Percentiles rank a stretch among this genome's conserved stretches.
Conservation (phyloP, 1,140 invertebrate species). For the Panagrolaimus sp. region DNA sequence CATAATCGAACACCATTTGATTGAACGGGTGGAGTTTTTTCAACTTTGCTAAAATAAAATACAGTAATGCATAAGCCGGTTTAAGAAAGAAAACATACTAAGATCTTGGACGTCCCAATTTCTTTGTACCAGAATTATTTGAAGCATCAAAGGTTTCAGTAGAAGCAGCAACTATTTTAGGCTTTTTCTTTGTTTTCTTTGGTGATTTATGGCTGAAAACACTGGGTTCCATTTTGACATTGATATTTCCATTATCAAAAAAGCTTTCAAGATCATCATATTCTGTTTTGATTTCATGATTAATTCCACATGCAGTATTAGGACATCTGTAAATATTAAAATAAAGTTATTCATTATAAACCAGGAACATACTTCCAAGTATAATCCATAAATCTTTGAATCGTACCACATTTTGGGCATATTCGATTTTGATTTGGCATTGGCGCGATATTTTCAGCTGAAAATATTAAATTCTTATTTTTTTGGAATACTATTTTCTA, state of each 20-base stretch:
- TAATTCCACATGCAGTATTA: constrained; percentile 21
- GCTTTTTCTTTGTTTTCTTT: constrained; percentile 6
- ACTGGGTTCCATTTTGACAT: constrained; percentile 24
- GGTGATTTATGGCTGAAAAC: constrained; percentile 27
- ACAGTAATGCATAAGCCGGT: neutral
- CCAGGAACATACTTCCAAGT: constrained; percentile 34
- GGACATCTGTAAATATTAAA: constrained; percentile 28
- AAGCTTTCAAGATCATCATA: no score
- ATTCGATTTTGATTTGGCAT: neutral
- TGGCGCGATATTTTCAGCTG: constrained; percentile 2
- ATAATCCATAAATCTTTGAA: neutral
- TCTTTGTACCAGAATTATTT: neutral
- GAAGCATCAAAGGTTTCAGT: neutral
- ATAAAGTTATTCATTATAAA: neutral
- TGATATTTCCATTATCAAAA: constrained; percentile 24
- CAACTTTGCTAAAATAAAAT: constrained; percentile 41
- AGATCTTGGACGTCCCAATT: neutral
- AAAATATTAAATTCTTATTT: no score
- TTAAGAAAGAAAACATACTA: neutral
- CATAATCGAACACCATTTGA: constrained; percentile 33
- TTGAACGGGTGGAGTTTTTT: constrained; percentile 40
- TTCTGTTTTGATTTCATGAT: no score
- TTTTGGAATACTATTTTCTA: no score
- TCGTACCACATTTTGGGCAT: neutral
- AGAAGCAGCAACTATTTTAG: constrained; percentile 18